These are phyloP conservation scores for Myotis davidii DNA, from an alignment of 2,113 vertebrate species.

Conservation along the genomic window DNA sequence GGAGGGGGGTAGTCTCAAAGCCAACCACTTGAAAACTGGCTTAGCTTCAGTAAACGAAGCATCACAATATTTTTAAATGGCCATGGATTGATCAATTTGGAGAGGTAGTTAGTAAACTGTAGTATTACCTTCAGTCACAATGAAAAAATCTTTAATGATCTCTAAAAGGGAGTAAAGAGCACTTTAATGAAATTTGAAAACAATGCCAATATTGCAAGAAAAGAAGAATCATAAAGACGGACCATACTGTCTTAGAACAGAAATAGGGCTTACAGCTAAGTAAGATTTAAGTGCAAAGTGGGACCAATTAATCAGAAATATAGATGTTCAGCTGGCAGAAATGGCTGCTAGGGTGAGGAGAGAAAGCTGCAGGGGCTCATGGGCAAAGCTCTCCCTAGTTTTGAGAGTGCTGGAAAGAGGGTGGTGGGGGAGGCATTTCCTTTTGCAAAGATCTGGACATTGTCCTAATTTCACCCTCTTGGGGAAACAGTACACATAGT, in stretches of 20 bases:
- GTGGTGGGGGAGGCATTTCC: neutral
- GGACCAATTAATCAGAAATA: constrained; percentile 13
- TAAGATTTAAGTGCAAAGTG: constrained; percentile 39
- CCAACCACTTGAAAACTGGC: neutral
- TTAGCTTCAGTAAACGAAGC: constrained; percentile 24
- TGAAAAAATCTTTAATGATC: constrained; percentile 18
- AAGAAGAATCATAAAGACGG: constrained; percentile 23
- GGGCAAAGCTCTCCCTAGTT: neutral
- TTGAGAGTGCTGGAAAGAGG: neutral
- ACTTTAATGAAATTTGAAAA: constrained; percentile 56
- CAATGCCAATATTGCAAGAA: constrained; percentile 45
- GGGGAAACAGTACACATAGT: neutral
- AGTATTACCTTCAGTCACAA: neutral
- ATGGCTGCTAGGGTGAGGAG: neutral
- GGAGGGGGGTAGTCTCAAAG: neutral
- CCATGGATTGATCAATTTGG: neutral
- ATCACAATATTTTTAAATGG: neutral
- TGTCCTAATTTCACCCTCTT: neutral
- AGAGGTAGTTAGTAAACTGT: neutral
- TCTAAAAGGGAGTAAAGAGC: neutral
- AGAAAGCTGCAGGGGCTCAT: neutral
- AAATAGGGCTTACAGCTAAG: neutral
- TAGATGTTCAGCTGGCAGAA: neutral
- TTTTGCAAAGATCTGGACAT: neutral
- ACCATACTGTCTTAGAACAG: neutral